Base-by-base conservation (phyloP, 1,140 invertebrate genomes). In the Drosophila ironensis region DNA sequence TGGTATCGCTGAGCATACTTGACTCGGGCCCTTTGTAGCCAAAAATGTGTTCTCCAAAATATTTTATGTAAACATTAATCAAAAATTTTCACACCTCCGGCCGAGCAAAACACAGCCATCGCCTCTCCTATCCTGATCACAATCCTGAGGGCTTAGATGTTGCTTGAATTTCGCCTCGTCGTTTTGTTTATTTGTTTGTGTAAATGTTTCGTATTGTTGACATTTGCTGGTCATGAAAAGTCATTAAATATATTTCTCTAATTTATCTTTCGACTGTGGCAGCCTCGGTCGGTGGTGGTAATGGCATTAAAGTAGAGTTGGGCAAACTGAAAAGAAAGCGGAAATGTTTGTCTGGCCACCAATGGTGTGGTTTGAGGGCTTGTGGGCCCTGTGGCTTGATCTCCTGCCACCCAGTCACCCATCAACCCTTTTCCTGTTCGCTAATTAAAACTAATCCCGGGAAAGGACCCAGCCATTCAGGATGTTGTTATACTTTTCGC, bases 241-340 rank as follows among this genome's bases (percentile, higher is more conserved):
- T 84, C 80, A 84, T 84, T 84, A 86, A 84, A 86, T 86, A 86
- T 84, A 84, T 74, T 84, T 86, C 80, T 86, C 80, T 86, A 84
- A 84, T 84, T 84, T 84, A 84, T 84, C 78, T 84, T 72, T 41
- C 52, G 61, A 59, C 66, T 69, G 57, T 84, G 75, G 75, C 75
- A 80, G 75, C 61, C 20, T 82, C 48, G 66, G 37, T 63, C 59
- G 56, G 16, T 52, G 56, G 56, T 51, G 54, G 76, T 81, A 81
- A 81, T 76, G 73, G 61, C 78, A 81, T 81, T 81, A 75, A 54
- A 80, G 47, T 59, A 46, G 37, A 70, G 63, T 56, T 75, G 38
- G 44, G 47, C 42, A 28, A 69, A 69, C 8, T 52, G 48, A 40
- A 67, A 44, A 56, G 50, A 70, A 70, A 70, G 53, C 67, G 66